phyloP scores from a whole-genome alignment of 2,113 vertebrate genomes.

The Calonectris borealis region DNA sequence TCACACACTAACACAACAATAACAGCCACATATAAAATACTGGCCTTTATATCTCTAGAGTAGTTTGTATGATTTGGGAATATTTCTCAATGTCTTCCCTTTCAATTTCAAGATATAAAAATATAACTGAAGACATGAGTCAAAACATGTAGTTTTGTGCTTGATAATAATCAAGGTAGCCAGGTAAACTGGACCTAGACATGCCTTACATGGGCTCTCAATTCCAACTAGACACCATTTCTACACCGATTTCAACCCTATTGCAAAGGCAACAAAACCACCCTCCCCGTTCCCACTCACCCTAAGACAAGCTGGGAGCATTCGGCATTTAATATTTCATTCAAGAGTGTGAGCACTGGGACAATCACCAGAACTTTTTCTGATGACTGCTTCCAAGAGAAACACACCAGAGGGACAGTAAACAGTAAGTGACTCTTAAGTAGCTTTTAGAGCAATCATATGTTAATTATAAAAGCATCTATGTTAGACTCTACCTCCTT shows the following conservation, averaged over 20 bases:
- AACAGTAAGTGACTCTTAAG: neutral
- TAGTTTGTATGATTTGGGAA: neutral
- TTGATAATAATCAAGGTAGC: no score
- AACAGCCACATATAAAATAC: neutral
- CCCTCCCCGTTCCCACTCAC: accelerated
- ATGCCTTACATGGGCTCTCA: accelerated
- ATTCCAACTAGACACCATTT: neutral
- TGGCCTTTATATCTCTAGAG: neutral
- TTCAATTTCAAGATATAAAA: neutral
- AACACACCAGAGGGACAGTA: neutral
- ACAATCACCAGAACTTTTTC: neutral
- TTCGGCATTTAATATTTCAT: neutral
- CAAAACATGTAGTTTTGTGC: neutral
- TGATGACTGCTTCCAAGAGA: neutral
- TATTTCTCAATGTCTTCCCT: neutral
- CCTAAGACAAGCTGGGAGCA: neutral
- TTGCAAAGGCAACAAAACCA: accelerated
- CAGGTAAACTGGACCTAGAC: neutral
- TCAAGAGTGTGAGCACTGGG: neutral
- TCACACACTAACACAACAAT: neutral
- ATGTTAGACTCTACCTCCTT: neutral
- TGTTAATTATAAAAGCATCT: conserved; percentile 12
- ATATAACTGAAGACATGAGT: neutral
- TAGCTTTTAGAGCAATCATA: conserved; percentile 32
- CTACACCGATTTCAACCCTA: neutral